phyloP scores from a whole-genome alignment of 2,888 invertebrate genomes.

The Nesidiocoris tenuis region DNA sequence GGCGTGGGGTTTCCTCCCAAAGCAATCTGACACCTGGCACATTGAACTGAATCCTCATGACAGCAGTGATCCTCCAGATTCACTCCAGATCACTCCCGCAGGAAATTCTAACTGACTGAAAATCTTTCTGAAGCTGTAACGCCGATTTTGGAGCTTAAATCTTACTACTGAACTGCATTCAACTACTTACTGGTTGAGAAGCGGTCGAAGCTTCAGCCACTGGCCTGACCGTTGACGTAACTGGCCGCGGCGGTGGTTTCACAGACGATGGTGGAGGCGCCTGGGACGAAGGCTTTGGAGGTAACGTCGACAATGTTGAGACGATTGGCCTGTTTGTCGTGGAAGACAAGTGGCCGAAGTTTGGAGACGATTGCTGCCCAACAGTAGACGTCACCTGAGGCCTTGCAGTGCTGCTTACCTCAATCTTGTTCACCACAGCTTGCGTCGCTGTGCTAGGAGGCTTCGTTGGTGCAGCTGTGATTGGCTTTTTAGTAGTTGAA shows the following conservation, averaged over 20 bases:
- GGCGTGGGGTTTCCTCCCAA: no score
- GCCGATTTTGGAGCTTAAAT: no score
- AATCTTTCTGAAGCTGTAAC: no score
- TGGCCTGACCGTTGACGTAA: slow-evolving; percentile 51
- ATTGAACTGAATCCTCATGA: no score
- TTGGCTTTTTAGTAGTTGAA: slow-evolving; percentile 17
- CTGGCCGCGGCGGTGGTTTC: slow-evolving; percentile 1
- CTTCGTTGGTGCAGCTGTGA: slow-evolving; percentile 1
- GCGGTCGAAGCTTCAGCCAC: slow-evolving; percentile 28
- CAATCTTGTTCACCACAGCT: slow-evolving; percentile 2
- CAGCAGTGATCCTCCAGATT: no score
- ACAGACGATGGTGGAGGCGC: slow-evolving; percentile 51
- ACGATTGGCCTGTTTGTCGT: not conserved
- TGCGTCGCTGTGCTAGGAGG: slow-evolving; percentile 6
- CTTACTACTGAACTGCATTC: no score
- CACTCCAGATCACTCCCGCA: no score
- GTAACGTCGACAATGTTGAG: slow-evolving; percentile 7
- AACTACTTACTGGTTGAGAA: slow-evolving; percentile 21
- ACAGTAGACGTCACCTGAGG: not conserved
- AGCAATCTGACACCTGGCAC: no score
- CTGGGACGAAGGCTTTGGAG: not conserved
- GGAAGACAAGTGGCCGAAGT: no score
- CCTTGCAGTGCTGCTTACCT: slow-evolving; percentile 8
- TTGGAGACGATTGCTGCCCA: not conserved
- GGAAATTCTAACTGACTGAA: no score